Conservation (phyloP, 2,888 invertebrate genomes). For the Pheosia tremula region DNA sequence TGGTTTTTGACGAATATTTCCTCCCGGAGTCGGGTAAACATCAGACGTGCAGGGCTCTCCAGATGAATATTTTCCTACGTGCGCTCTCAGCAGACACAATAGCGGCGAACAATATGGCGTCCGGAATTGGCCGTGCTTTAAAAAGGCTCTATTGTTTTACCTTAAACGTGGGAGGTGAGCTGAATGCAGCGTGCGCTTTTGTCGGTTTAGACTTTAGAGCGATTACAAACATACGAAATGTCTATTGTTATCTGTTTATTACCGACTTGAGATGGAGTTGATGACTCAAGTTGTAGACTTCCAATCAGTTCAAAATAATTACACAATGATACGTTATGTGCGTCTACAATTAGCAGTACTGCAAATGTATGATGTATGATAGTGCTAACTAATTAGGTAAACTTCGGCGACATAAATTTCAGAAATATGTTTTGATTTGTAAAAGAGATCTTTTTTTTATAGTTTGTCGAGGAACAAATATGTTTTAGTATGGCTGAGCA, state of each 20-base stretch:
- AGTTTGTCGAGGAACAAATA: too few species aligned
- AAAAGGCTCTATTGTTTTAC: conserved; percentile 53
- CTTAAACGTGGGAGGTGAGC: conserved; percentile 36
- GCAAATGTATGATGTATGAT: not conserved
- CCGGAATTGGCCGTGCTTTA: conserved; percentile 46
- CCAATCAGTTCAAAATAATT: not conserved
- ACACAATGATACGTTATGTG: not conserved
- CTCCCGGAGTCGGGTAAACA: too few species aligned
- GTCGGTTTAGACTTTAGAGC: conserved; percentile 46
- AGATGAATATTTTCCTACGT: conserved; percentile 49
- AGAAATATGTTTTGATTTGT: too few species aligned
- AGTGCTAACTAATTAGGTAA: not conserved
- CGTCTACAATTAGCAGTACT: not conserved
- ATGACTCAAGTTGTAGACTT: not conserved
- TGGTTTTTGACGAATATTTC: too few species aligned
- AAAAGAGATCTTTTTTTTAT: too few species aligned
- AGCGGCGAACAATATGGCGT: conserved; percentile 49
- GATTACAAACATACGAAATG: conserved; percentile 23
- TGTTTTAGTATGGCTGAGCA: too few species aligned
- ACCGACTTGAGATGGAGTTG: not conserved
- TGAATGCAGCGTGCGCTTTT: conserved; percentile 47
- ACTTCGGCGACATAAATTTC: not conserved
- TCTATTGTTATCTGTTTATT: not conserved
- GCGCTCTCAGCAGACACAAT: conserved; percentile 43
- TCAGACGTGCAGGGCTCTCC: too few species aligned